Conservation (phyloP, 1,140 invertebrate species). For the Archivesica marissinica region DNA sequence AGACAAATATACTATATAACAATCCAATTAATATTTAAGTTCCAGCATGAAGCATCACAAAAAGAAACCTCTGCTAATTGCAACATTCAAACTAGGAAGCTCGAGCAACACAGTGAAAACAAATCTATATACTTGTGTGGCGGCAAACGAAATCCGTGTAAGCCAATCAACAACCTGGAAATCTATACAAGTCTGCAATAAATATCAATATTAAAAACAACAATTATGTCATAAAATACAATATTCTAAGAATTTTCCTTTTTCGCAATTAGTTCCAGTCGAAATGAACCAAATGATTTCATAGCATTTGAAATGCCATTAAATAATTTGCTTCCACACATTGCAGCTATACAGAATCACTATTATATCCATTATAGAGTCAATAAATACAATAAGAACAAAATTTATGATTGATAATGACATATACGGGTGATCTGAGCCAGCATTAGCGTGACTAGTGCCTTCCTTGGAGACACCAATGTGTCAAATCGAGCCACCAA, state of each 20-base stretch:
- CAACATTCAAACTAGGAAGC: too few species aligned
- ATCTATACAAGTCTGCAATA: not conserved
- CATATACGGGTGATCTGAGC: not conserved
- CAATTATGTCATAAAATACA: not conserved
- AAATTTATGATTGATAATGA: too few species aligned
- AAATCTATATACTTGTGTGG: too few species aligned
- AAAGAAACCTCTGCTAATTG: too few species aligned
- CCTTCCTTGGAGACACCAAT: not conserved
- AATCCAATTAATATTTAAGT: too few species aligned
- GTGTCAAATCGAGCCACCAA: not conserved
- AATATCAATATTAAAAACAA: not conserved
- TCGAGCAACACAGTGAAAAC: too few species aligned
- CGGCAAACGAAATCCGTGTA: too few species aligned
- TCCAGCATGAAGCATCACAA: too few species aligned
- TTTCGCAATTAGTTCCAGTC: not conserved
- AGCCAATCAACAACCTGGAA: too few species aligned
- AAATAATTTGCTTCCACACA: not conserved
- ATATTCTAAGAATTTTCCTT: not conserved
- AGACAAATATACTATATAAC: too few species aligned
- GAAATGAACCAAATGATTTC: not conserved
- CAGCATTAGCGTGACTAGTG: not conserved
- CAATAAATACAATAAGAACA: too few species aligned
- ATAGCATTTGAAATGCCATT: not conserved
- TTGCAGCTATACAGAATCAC: not conserved
- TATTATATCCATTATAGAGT: too few species aligned